Base-by-base conservation (phyloP, 2,888 invertebrate species). In the Agonum fuliginosum region DNA sequence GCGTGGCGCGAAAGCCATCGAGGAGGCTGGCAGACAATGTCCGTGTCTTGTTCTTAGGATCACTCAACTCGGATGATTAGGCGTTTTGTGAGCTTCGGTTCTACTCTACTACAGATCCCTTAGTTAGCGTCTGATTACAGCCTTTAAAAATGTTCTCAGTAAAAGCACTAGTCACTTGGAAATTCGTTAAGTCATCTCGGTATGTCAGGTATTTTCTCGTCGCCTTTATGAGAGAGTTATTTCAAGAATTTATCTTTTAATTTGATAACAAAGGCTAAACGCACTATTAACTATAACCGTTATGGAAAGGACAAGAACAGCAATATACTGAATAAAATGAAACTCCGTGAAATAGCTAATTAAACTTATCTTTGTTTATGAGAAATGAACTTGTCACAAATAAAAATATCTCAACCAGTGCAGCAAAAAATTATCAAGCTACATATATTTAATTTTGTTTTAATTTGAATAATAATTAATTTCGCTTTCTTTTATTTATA, bases 111-210 rank as follows among this genome's bases (percentile, higher is more conserved):
- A 74, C 74, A 58, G 74, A 75, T 67, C 75, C 67, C 67, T 75
- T 75, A 75, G 75, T 75, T 75, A 75, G 34, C 46, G 75, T 75
- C 75, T 75, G 75, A 75, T 75, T 75, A 75, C 67, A 65, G 67
- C 20, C 51, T 67, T 74, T 75, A 75, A 75, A 75, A 75, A 75
- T 75, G 75, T 75, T 75, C 75, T 65, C 37, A 58, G 72, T 72
- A 72, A 75, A 75, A 65, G 12, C 30, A 67, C 75, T 24, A 75
- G 75, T 75, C 75, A 75, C 22, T 67, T 48, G 30, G 27, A 30
- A 62, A 75, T 75, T 67, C 75, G 65, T n/a, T 67, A 34, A 19
- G 75, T 75, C 75, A 75, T 65, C 30, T 34, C 27, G 75, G 67
- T 75, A 75, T 67, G 75, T 12, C 48, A 46, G 75, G 75, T 75